Evolutionary conservation across 2,797 vertebrate species (phyloP).

Genomic region (Gorsachius magnificus): DNA sequence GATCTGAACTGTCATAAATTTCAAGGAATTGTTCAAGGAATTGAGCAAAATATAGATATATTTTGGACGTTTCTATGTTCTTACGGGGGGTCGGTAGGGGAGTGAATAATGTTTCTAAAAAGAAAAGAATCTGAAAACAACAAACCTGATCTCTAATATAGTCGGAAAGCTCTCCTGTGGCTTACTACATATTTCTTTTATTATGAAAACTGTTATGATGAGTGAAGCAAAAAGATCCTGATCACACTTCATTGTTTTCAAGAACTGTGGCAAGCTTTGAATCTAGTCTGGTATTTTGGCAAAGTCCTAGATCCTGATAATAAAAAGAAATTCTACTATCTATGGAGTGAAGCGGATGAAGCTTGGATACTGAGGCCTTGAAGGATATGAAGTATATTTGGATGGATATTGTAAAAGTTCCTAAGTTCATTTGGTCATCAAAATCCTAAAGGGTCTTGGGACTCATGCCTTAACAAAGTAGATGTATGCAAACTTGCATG

Average conservation of each 20-base stretch:
- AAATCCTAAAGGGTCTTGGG: neutral
- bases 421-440: neutral
- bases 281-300: neutral
- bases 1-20: neutral
- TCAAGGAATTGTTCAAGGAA: neutral
- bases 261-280: neutral
- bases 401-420: neutral
- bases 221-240: neutral
- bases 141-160: rapidly evolving
- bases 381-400: neutral
- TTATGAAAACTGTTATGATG: neutral
- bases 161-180: neutral
- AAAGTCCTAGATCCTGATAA: neutral
- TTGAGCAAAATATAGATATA: neutral
- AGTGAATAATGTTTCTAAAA: neutral
- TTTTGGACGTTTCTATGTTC: neutral
- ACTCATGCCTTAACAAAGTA: neutral
- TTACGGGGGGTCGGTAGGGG: too few relatives aligned
- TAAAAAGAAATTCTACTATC: neutral
- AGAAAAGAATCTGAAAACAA: neutral
- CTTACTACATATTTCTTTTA: neutral
- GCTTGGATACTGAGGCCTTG: neutral
- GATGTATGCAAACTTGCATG: neutral
- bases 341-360: neutral
- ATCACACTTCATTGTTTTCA: neutral